Conservation (phyloP, 2,113 vertebrate species). For the Perca flavescens region DNA sequence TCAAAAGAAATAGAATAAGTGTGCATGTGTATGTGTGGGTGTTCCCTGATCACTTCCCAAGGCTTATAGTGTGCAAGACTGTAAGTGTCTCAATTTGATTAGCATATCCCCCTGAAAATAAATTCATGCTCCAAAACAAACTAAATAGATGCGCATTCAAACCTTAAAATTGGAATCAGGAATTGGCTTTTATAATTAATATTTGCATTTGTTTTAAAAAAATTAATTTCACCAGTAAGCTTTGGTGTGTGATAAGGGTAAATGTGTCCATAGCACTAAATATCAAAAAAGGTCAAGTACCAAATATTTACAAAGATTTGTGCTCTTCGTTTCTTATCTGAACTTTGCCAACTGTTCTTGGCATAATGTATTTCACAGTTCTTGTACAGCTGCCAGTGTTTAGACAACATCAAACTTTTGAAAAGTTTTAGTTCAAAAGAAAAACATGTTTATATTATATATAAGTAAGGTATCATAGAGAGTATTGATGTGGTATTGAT, state of each 20-base stretch:
- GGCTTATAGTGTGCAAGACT: slow-evolving; percentile 15
- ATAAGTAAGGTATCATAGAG: not conserved
- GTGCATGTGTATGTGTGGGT: slow-evolving; percentile 3
- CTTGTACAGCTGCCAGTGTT: not conserved
- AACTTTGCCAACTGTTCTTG: not conserved
- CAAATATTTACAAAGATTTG: slow-evolving; percentile 14
- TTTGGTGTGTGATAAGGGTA: not conserved
- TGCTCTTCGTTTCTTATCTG: not conserved
- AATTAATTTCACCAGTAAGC: not conserved
- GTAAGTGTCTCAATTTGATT: slow-evolving; percentile 20
- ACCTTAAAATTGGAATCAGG: not conserved
- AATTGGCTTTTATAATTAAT: slow-evolving; percentile 4
- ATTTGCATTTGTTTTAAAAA: not conserved
- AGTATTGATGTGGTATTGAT: not conserved
- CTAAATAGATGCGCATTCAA: slow-evolving; percentile 4
- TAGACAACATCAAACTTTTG: not conserved
- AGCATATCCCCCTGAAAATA: slow-evolving; percentile 32
- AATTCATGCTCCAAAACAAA: slow-evolving; percentile 19
- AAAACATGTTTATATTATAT: not conserved
- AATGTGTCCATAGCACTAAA: not conserved
- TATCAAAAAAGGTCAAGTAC: not conserved
- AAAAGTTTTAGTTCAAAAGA: not conserved
- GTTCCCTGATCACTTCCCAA: slow-evolving; percentile 28
- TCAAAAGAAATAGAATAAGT: slow-evolving; percentile 18
- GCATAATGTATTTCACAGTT: not conserved